These are phyloP conservation scores for Oligia fasciuncula DNA, from an alignment of 2,888 invertebrate species.

Conservation along the genomic window DNA sequence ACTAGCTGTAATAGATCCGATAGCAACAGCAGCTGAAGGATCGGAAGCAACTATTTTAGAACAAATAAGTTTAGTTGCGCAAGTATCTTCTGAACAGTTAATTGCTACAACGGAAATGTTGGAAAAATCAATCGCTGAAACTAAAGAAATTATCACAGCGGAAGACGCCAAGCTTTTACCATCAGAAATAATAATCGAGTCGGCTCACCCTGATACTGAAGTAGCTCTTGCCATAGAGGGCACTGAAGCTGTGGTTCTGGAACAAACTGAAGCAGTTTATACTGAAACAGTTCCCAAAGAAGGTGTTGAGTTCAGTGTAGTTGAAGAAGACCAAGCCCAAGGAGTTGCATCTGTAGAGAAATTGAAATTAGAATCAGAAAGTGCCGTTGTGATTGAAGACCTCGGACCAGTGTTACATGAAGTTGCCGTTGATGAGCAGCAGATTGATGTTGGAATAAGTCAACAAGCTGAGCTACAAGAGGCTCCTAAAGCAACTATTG, in stretches of 20 bases:
- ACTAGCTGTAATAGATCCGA: too few relatives aligned
- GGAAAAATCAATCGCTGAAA: conserved; percentile 38
- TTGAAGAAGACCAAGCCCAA: conserved; percentile 10
- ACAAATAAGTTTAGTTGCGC: too few relatives aligned
- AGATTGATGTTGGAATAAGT: conserved; percentile 14
- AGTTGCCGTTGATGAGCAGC: conserved; percentile 25
- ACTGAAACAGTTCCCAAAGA: conserved; percentile 24
- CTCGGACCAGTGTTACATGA: conserved; percentile 36
- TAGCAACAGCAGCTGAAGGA: too few relatives aligned
- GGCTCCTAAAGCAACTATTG: conserved; percentile 33
- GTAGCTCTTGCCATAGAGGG: conserved; percentile 26
- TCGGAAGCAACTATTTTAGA: too few relatives aligned
- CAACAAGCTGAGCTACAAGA: conserved; percentile 35
- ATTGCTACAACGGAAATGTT: conserved; percentile 39
- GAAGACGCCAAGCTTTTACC: conserved; percentile 17
- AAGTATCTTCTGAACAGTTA: conserved; percentile 20
- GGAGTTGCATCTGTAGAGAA: conserved; percentile 20
- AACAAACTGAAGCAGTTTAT: conserved; percentile 27
- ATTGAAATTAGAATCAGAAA: conserved; percentile 37
- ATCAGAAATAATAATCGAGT: neutral
- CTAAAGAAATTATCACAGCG: conserved; percentile 29
- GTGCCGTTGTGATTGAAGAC: conserved; percentile 40
- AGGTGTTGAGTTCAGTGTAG: conserved; percentile 12
- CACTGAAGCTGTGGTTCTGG: conserved; percentile 23
- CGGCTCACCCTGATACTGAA: neutral